phyloP scores from a whole-genome alignment of 1,140 invertebrate genomes.

The Phthorimaea operculella region DNA sequence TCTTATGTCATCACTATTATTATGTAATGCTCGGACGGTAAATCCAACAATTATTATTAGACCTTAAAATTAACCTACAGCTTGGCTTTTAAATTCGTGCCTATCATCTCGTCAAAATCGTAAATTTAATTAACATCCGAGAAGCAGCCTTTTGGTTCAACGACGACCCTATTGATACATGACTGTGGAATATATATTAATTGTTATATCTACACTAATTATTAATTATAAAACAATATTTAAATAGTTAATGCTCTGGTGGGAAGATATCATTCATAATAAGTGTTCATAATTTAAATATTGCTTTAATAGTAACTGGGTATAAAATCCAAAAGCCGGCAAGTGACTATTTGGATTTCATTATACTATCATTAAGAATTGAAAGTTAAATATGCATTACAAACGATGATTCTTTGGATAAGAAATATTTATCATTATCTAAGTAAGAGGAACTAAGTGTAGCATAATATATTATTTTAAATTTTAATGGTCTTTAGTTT shows the following conservation, averaged over 20 bases:
- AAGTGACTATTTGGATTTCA: slow-evolving; percentile 35
- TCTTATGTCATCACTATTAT: slow-evolving; percentile 61
- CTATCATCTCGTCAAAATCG: slow-evolving; percentile 56
- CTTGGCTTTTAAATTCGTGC: slow-evolving; percentile 64
- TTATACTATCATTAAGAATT: slow-evolving; percentile 35
- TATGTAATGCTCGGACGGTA: slow-evolving; percentile 64
- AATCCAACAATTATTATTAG: slow-evolving; percentile 61
- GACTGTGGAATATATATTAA: slow-evolving; percentile 65
- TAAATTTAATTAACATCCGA: slow-evolving; percentile 57
- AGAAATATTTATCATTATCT: slow-evolving; percentile 50
- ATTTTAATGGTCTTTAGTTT: slow-evolving; percentile 33
- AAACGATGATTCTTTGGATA: slow-evolving; percentile 64
- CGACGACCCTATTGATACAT: slow-evolving; percentile 52
- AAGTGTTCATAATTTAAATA: slow-evolving; percentile 56
- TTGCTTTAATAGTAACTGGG: slow-evolving; percentile 45
- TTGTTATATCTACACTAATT: slow-evolving; percentile 42
- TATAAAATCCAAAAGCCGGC: slow-evolving; percentile 36
- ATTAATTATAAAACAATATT: slow-evolving; percentile 60
- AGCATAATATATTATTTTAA: slow-evolving; percentile 46
- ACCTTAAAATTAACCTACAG: slow-evolving; percentile 63
- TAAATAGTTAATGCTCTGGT: slow-evolving; percentile 59
- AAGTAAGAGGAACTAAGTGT: slow-evolving; percentile 63
- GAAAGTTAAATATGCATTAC: slow-evolving; percentile 50
- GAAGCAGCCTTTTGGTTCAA: slow-evolving; percentile 64
- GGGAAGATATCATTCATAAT: slow-evolving; percentile 49